phyloP scores from a whole-genome alignment of 30 jellyfish, hydroid and myxozoan genomes.

The Rhopilema esculentum region DNA sequence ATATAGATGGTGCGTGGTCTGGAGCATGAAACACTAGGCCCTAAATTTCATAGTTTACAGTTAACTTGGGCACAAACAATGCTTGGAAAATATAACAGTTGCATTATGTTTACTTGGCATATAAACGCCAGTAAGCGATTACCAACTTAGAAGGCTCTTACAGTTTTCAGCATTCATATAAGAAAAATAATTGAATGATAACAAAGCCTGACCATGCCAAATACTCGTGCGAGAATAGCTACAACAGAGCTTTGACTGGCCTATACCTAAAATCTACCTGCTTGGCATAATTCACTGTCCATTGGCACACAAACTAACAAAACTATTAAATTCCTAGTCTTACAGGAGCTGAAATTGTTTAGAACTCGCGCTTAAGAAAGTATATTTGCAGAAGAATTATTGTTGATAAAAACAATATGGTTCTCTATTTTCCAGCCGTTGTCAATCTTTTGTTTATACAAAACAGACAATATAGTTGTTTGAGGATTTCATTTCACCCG shows the following conservation, averaged over 20 bases:
- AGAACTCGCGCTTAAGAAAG: not conserved
- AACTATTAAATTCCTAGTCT: not conserved
- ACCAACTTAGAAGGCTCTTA: not conserved
- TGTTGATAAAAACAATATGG: constrained; percentile 12
- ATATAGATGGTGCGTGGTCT: not conserved
- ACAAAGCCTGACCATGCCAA: not conserved
- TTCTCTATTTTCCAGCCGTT: constrained; percentile 23
- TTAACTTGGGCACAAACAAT: not conserved
- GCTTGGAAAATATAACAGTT: not conserved
- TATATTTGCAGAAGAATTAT: constrained; percentile 17
- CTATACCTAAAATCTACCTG: not conserved
- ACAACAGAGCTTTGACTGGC: not conserved
- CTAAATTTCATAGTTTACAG: not conserved
- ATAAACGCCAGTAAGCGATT: not conserved
- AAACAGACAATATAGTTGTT: constrained; percentile 41
- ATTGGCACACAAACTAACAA: not conserved
- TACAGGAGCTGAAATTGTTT: not conserved
- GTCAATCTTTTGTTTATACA: constrained; percentile 8
- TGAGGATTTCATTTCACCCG: constrained; percentile 51
- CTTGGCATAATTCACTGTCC: not conserved
- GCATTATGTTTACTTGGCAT: not conserved
- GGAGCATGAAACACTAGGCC: not conserved
- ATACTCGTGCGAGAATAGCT: not conserved
- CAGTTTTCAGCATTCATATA: not conserved
- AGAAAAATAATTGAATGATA: not conserved